Conservation (phyloP, 2,113 vertebrate genomes). For the Telmatochromis brichardi region DNA sequence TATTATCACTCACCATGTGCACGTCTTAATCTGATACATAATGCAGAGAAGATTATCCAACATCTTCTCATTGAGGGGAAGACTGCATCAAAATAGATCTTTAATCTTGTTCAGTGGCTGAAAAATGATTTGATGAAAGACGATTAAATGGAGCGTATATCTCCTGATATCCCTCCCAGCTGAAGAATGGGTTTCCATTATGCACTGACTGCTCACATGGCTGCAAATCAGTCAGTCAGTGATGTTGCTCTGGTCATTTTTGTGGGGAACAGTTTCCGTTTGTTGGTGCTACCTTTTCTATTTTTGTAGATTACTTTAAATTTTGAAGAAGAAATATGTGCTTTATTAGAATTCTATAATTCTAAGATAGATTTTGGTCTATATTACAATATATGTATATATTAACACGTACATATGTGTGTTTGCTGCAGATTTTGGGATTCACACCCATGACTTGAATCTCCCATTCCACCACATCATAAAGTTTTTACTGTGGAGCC, state of each 20-base stretch:
- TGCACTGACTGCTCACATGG: neutral
- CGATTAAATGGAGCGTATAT: neutral
- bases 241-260: neutral
- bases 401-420: neutral
- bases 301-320: neutral
- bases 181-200: neutral
- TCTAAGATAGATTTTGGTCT: neutral
- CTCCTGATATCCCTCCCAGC: neutral
- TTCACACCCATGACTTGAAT: neutral
- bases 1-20: neutral
- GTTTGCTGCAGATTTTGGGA: neutral
- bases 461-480: neutral
- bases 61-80: neutral
- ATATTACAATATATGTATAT: neutral
- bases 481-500: neutral
- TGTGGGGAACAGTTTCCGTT: neutral
- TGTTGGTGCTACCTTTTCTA: neutral
- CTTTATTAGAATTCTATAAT: neutral
- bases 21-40: conserved; percentile 22
- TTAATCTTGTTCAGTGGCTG: neutral
- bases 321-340: neutral
- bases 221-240: neutral
- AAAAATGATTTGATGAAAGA: neutral
- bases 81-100: neutral
- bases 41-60: conserved; percentile 4